phyloP scores from a whole-genome alignment of 2,113 vertebrate species.

The Phocoena phocoena region DNA sequence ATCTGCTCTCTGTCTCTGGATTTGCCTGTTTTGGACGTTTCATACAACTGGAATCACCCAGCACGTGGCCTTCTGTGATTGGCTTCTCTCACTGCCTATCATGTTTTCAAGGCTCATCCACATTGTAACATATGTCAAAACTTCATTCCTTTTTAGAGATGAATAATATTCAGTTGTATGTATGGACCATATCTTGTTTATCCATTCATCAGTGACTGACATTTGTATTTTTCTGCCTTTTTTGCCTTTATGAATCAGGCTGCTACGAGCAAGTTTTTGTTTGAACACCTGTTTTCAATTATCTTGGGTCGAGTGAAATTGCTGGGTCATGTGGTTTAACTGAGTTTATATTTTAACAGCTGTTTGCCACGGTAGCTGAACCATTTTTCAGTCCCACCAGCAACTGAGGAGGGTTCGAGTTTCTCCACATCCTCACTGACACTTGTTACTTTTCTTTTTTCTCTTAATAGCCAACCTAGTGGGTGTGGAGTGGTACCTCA shows the following conservation, averaged over 20 bases:
- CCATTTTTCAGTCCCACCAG: background rate
- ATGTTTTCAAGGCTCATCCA: background rate
- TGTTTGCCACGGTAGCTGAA: background rate
- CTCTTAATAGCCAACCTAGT: background rate
- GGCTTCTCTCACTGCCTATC: background rate
- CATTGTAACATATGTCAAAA: background rate
- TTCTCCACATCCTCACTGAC: background rate
- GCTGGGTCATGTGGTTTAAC: background rate
- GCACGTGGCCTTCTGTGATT: background rate
- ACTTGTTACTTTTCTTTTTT: background rate
- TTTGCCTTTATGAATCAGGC: background rate
- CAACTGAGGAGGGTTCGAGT: background rate
- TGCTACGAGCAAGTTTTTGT: background rate
- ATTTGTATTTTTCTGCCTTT: background rate
- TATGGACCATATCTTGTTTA: background rate
- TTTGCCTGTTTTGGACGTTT: background rate
- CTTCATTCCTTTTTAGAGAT: background rate
- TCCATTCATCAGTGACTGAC: background rate
- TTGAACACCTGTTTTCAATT: background rate
- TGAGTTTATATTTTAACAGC: background rate
- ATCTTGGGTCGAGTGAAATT: background rate
- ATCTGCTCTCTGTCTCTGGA: background rate
- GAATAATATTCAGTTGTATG: background rate
- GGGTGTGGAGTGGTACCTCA: background rate
- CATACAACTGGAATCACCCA: rapidly evolving